Conservation (phyloP, 2,888 invertebrate genomes). For the Pristionchus arcanus region DNA sequence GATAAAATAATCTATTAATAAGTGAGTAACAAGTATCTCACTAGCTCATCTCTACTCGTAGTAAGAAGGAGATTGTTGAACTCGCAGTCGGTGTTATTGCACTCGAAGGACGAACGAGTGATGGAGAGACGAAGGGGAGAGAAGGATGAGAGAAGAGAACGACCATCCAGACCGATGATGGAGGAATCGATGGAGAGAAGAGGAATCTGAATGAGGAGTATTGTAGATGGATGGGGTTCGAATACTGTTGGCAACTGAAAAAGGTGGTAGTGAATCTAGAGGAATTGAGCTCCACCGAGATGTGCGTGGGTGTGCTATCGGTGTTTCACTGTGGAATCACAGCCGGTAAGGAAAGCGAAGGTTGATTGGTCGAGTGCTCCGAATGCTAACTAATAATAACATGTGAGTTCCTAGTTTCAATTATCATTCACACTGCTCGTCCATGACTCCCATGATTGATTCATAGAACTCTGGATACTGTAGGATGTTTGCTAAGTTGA, state of each 20-base stretch:
- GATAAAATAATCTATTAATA: too few relatives aligned
- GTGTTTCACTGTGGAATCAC: background rate
- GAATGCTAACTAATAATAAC: too few relatives aligned
- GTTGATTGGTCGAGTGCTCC: too few relatives aligned
- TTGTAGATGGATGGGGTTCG: background rate
- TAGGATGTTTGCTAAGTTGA: background rate
- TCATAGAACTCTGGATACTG: background rate
- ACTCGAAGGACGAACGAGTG: background rate
- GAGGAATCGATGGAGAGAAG: conserved; percentile 11
- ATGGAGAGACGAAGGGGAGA: conserved; percentile 39
- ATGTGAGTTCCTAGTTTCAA: too few relatives aligned
- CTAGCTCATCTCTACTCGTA: conserved; percentile 14
- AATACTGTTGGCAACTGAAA: background rate
- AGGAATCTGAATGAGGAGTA: conserved; percentile 10
- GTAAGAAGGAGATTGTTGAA: conserved; percentile 38
- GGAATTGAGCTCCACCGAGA: too few relatives aligned
- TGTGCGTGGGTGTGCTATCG: too few relatives aligned
- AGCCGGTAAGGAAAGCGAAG: too few relatives aligned
- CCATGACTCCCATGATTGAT: too few relatives aligned
- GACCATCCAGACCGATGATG: background rate
- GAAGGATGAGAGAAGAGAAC: conserved; percentile 38
- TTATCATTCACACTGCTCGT: too few relatives aligned
- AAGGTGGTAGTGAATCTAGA: background rate
- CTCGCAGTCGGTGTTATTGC: conserved; percentile 49
- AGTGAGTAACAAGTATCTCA: background rate